Evolutionary conservation across 2,888 invertebrate species (phyloP), one percentile per base, ranked within the genome.

Genomic region (Strigamia crassipes): DNA sequence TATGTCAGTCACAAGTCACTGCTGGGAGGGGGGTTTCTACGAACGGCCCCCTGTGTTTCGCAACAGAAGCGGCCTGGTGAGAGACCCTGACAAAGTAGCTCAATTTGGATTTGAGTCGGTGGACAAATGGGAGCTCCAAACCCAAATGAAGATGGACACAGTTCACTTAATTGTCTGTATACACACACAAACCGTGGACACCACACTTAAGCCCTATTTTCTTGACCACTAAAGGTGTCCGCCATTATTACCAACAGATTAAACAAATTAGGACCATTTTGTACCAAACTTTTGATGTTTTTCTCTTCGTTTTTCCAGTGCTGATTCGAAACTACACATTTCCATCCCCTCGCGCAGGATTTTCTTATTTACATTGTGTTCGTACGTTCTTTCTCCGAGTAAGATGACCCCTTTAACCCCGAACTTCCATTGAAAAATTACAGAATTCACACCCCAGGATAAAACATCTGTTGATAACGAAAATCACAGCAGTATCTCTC

Each of bases 1-100:
- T 81, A 81, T 66, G 81, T 81, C 81, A 81, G 66, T 81, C 81
- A 81, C 56, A 78, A 73, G 73, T 73, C 73, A n/a, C 4, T 13
- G 18, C 1, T 56, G 56, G 18, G n/a, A 18, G 56, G 18, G 56
- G 18, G 56, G 56, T 4, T 56, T n/a, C 18, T 56, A 9, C 18
- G 8, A 56, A n/a, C 1, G 56, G n/a, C 15, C 56, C 56, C 56
- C 56, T 18, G 56, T 1, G 56, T 56, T 56, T n/a, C 56, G 6
- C 56, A 56, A 56, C 56, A 56, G 56, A 56, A 56, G 56, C n/a
- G 56, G 18, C 56, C 18, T 56, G 56, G 56, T 56, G 56, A 56
- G 56, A 56, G 56, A 56, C 18, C 18, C 56, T n/a, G 56, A 56
- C 56, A 56, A 56, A 56, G 18, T 56, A 56, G 56, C 56, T 56